phyloP scores from a whole-genome alignment of 2,797 vertebrate genomes.

The Peromyscus aztecus region DNA sequence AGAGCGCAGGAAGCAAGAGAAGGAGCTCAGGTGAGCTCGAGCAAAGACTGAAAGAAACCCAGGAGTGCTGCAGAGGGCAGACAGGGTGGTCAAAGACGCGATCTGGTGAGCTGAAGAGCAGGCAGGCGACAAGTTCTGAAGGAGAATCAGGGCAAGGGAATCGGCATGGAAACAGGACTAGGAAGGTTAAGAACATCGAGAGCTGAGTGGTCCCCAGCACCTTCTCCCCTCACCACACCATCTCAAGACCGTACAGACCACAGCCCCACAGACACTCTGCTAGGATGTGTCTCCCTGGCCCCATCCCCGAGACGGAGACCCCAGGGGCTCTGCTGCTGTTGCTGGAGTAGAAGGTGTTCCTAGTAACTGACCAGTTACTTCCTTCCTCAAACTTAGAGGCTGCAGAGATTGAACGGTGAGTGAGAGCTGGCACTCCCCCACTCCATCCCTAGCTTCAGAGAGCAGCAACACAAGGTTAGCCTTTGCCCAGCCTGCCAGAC shows the following conservation, averaged over 20 bases:
- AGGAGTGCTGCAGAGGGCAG: fast-evolving
- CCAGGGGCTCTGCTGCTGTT: neutral
- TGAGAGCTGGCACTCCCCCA: neutral
- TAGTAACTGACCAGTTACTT: neutral
- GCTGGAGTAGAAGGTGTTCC: neutral
- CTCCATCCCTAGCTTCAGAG: neutral
- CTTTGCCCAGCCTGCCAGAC: slow-evolving; percentile 72
- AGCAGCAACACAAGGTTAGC: neutral
- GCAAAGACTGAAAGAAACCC: neutral
- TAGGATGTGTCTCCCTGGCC: neutral
- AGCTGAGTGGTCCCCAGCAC: neutral
- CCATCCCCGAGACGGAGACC: neutral
- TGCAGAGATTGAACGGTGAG: neutral
- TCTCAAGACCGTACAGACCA: neutral
- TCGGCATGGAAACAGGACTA: neutral
- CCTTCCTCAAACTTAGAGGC: neutral
- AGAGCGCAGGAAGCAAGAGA: neutral
- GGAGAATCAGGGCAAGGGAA: neutral
- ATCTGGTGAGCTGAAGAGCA: neutral
- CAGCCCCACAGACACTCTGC: neutral
- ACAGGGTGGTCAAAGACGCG: neutral
- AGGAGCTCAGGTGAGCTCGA: neutral
- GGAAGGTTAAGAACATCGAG: neutral
- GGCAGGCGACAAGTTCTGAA: neutral
- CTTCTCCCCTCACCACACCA: neutral